Evolutionary conservation across 2,888 invertebrate species (phyloP).

Genomic region (Synergus umbraculus): DNA sequence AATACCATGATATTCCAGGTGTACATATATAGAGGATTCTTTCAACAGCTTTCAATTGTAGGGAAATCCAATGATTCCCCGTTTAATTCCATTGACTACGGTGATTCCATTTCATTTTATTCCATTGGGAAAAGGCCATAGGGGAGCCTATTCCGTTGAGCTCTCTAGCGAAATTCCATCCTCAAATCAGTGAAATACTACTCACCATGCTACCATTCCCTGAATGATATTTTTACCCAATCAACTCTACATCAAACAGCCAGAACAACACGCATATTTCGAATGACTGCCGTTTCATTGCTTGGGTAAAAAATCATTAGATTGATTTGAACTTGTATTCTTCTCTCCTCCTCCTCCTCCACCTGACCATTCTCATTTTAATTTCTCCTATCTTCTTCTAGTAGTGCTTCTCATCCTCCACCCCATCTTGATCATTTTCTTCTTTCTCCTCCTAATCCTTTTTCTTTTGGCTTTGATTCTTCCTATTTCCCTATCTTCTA

Average conservation of each 20-base stretch:
- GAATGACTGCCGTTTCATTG: background rate
- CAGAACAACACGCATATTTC: background rate
- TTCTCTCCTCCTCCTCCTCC: too few species aligned
- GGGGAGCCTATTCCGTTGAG: conserved; percentile 16
- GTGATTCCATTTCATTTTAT: conserved; percentile 35
- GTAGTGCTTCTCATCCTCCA: too few species aligned
- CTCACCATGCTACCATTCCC: background rate
- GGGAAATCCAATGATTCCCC: conserved; percentile 27
- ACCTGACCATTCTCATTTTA: too few species aligned
- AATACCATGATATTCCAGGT: conserved; percentile 2
- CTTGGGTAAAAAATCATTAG: background rate
- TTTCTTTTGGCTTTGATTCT: too few species aligned
- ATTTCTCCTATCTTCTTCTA: too few species aligned
- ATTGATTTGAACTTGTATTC: background rate
- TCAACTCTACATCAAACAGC: conserved; percentile 3
- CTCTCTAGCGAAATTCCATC: conserved; percentile 24
- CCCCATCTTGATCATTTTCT: too few species aligned
- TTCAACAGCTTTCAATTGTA: conserved; percentile 19
- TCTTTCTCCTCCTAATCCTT: too few species aligned
- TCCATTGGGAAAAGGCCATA: conserved; percentile 33
- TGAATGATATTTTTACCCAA: conserved; percentile 27
- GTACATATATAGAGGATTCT: conserved; percentile 1
- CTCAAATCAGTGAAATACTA: conserved; percentile 20
- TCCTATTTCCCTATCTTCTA: too few species aligned
- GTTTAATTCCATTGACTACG: conserved; percentile 29